Evolutionary conservation across 2,888 invertebrate genomes (phyloP).

Genomic region (Vanessa cardui): DNA sequence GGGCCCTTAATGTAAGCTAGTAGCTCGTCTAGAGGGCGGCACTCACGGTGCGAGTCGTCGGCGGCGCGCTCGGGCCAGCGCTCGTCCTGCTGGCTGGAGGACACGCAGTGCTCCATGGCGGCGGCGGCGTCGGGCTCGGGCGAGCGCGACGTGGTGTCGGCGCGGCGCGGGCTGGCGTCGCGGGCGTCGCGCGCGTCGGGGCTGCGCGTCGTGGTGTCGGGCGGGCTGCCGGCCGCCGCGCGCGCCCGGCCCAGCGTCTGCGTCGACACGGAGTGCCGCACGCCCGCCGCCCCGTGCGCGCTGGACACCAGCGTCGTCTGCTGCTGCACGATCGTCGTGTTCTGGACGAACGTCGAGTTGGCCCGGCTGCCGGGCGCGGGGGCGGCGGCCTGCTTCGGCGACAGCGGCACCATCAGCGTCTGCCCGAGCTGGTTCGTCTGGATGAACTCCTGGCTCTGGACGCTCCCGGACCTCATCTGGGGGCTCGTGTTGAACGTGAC

Average conservation of each 20-base stretch:
- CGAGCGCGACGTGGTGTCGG: too few relatives aligned
- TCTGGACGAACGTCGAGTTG: conserved; percentile 90
- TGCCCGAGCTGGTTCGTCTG: conserved; percentile 88
- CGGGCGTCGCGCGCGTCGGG: conserved; percentile 65
- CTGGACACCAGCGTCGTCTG: conserved; percentile 90
- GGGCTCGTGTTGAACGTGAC: conserved; percentile 84
- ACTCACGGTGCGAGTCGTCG: conserved; percentile 65
- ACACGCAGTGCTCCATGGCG: conserved; percentile 93
- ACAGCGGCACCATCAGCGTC: conserved; percentile 87
- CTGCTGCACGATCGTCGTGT: conserved; percentile 92
- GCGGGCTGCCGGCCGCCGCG: conserved; percentile 77
- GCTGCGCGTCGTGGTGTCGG: conserved; percentile 93
- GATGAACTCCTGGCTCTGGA: conserved; percentile 87
- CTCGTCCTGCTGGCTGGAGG: conserved; percentile 91
- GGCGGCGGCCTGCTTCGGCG: conserved; percentile 83
- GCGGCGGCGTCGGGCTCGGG: too few relatives aligned
- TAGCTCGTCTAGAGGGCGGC: too few relatives aligned
- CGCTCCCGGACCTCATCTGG: conserved; percentile 76
- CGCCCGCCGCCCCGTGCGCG: conserved; percentile 71
- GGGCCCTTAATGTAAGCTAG: too few relatives aligned
- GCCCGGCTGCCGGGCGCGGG: conserved; percentile 82
- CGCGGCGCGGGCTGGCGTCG: conserved; percentile 58
- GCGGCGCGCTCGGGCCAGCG: conserved; percentile 64
- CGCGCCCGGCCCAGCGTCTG: conserved; percentile 84
- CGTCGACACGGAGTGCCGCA: conserved; percentile 88